A percentile compares a stretch with the other conserved stretches of the same genome.
Conservation (phyloP, 2,888 invertebrate genomes). For the Eulithis prunata region DNA sequence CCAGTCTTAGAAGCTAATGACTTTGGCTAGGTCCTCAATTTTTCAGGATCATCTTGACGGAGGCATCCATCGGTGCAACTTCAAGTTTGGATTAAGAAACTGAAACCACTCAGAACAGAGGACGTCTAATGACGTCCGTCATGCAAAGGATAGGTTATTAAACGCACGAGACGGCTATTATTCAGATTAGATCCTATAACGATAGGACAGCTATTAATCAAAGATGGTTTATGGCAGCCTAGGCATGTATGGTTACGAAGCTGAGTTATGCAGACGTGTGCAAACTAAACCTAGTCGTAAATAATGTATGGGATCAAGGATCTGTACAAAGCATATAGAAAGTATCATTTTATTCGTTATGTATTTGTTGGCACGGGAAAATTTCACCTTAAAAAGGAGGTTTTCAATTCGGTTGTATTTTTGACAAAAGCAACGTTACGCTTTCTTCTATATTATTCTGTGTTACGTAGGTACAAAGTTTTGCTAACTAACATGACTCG, state of each 20-base stretch:
- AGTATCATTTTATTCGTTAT: too few relatives aligned
- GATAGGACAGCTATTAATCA: conserved; percentile 41
- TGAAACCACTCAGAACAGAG: conserved; percentile 17
- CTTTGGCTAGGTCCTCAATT: too few relatives aligned
- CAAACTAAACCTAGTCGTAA: conserved; percentile 6
- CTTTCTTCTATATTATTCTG: too few relatives aligned
- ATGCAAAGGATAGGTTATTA: conserved; percentile 37
- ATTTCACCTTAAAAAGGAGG: too few relatives aligned
- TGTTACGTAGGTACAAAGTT: too few relatives aligned
- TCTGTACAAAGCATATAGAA: neutral
- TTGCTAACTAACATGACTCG: too few relatives aligned
- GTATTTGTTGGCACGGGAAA: too few relatives aligned
- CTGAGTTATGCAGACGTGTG: conserved; percentile 18
- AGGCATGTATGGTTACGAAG: conserved; percentile 18
- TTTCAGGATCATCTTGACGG: too few relatives aligned
- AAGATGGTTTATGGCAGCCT: conserved; percentile 30
- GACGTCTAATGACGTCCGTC: conserved; percentile 29
- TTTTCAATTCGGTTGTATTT: too few relatives aligned
- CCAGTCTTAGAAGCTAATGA: too few relatives aligned
- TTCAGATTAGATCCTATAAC: conserved; percentile 36
- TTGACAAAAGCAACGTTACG: too few relatives aligned
- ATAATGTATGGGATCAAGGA: conserved; percentile 4
- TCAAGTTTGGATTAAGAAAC: neutral
- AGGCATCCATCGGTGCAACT: neutral
- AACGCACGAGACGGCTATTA: conserved; percentile 35